Percentiles rank a stretch among this genome's conserved stretches.
Evolutionary conservation across 1,140 invertebrate genomes (phyloP).

Genomic region (Orchestia grillus): DNA sequence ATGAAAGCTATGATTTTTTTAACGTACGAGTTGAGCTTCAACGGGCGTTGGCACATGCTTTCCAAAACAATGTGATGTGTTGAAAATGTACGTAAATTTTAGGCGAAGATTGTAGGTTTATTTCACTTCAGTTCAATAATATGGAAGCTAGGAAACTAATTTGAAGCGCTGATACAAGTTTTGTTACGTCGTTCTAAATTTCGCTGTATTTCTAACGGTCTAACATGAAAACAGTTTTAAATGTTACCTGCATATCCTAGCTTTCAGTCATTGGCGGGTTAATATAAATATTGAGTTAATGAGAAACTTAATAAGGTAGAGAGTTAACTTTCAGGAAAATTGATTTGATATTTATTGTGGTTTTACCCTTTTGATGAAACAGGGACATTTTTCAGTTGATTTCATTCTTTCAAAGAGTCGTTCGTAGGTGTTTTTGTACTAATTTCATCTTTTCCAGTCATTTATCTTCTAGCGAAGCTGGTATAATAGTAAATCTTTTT

Average conservation of each 20-base stretch:
- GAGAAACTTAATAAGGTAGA: background rate
- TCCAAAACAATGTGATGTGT: background rate
- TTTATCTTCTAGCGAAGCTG: background rate
- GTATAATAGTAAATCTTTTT: background rate
- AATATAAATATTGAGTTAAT: background rate
- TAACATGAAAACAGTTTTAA: too few species aligned
- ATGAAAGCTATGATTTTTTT: background rate
- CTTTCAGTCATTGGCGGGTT: background rate
- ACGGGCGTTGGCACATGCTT: background rate
- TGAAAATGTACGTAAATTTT: background rate
- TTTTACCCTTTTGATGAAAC: background rate
- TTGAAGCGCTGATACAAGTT: background rate
- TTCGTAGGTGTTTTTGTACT: background rate
- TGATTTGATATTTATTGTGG: background rate
- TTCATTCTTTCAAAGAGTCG: background rate
- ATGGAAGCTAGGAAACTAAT: background rate
- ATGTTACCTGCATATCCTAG: too few species aligned
- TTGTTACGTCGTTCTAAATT: background rate
- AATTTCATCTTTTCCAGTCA: background rate
- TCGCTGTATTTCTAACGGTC: background rate
- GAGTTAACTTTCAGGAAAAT: background rate
- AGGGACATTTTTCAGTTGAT: background rate
- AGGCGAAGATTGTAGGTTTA: background rate
- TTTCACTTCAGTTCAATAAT: background rate
- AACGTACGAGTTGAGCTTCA: background rate